A percentile compares a stretch with the other conserved stretches of the same genome.
These are phyloP conservation scores for Scaptomyza tumidula DNA, from an alignment of 2,888 invertebrate species.

Conservation along the genomic window DNA sequence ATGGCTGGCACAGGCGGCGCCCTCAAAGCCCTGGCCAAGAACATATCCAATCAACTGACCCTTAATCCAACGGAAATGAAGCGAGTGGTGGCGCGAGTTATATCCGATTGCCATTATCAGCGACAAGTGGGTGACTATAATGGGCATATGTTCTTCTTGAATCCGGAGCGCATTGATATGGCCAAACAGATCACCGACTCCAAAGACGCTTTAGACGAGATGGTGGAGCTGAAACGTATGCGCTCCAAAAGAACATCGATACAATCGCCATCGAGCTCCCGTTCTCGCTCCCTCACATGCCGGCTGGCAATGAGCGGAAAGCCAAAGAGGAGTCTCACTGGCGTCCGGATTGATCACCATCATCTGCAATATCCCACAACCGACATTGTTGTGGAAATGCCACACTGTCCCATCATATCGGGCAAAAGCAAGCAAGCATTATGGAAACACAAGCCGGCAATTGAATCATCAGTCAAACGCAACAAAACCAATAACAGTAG, in stretches of 20 bases:
- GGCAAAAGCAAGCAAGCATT: background rate
- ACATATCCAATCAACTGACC: conserved; percentile 55
- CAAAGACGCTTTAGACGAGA: conserved; percentile 67
- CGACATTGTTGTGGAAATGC: conserved; percentile 25
- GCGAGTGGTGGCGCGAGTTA: conserved; percentile 57
- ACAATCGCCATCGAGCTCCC: background rate
- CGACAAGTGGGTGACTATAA: conserved; percentile 57
- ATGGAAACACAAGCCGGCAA: background rate
- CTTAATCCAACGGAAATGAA: conserved; percentile 51
- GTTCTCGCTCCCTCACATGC: background rate
- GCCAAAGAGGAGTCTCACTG: conserved; percentile 25
- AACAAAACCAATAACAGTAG: background rate
- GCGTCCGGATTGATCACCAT: conserved; percentile 40
- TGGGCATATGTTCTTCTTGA: conserved; percentile 57
- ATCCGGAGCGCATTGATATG: conserved; percentile 56
- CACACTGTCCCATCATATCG: background rate
- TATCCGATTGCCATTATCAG: conserved; percentile 51
- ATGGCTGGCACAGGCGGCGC: conserved; percentile 59
- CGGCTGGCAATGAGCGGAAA: conserved; percentile 9
- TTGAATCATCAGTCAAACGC: background rate
- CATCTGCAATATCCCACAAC: conserved; percentile 21
- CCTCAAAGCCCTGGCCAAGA: conserved; percentile 55
- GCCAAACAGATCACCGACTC: conserved; percentile 53
- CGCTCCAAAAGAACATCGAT: background rate
- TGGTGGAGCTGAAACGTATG: conserved; percentile 29